Evolutionary conservation across 1,140 invertebrate species (phyloP).

Genomic region (Pararge aegeria): DNA sequence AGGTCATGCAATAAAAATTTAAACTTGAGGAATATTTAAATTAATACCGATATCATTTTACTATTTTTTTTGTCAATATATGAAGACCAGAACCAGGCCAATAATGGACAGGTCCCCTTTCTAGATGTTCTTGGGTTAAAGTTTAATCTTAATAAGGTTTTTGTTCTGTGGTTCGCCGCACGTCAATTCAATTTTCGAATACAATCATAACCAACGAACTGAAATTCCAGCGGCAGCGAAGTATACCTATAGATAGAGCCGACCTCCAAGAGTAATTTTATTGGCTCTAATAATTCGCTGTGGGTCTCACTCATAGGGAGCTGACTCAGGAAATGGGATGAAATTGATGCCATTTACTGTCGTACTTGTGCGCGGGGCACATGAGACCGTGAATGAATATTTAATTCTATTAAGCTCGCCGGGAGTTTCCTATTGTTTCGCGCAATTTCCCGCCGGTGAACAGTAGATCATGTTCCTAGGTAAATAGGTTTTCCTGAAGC

Average conservation of each 20-base stretch:
- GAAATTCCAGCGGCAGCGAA: constrained; percentile 19
- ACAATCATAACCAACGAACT: constrained; percentile 19
- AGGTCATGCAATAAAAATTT: too few relatives aligned
- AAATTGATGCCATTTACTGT: constrained; percentile 67
- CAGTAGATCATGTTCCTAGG: too few relatives aligned
- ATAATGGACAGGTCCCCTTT: too few relatives aligned
- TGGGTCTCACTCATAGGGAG: constrained; percentile 52
- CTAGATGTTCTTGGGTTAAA: too few relatives aligned
- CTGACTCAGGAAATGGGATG: constrained; percentile 68
- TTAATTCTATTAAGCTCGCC: neutral
- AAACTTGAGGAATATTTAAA: too few relatives aligned
- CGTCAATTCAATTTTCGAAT: constrained; percentile 1
- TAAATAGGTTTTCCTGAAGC: too few relatives aligned
- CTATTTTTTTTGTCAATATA: too few relatives aligned
- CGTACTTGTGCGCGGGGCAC: constrained; percentile 24
- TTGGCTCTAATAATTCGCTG: constrained; percentile 62
- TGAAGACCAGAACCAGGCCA: too few relatives aligned
- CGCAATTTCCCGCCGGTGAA: too few relatives aligned
- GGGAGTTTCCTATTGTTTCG: neutral
- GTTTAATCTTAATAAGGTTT: neutral
- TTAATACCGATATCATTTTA: too few relatives aligned
- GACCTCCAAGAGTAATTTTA: constrained; percentile 58
- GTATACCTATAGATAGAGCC: constrained; percentile 37
- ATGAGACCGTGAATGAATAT: constrained; percentile 25
- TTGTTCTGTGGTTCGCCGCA: neutral